Conservation (phyloP, 2,797 vertebrate species). For the Molossus alvarezi region DNA sequence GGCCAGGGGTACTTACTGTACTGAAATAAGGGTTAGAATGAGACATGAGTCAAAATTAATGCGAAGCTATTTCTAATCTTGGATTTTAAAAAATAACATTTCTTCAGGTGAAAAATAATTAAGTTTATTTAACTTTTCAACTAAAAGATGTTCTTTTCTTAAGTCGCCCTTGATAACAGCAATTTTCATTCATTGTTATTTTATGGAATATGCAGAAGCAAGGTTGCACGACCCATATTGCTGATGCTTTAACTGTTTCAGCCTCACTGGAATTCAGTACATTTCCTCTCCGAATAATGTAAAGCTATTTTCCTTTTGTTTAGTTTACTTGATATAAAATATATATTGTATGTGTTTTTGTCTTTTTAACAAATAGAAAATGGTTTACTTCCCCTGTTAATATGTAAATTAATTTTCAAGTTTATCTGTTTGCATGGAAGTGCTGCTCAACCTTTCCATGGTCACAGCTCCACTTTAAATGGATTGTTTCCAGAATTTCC, state of each 20-base stretch:
- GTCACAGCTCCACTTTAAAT: conserved; percentile 58
- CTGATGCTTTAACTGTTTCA: conserved; percentile 65
- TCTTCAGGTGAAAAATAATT: conserved; percentile 33
- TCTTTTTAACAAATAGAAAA: conserved; percentile 69
- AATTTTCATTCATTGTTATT: conserved; percentile 65
- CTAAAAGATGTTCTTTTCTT: conserved; percentile 15
- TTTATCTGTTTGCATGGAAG: conserved; percentile 26
- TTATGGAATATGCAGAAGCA: background rate
- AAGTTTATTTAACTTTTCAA: conserved; percentile 63
- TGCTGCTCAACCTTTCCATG: background rate
- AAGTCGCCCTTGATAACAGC: background rate
- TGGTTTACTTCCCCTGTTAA: conserved; percentile 16
- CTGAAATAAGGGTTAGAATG: conserved; percentile 32
- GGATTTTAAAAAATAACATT: background rate
- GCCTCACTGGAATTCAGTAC: conserved; percentile 37
- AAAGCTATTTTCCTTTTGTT: conserved; percentile 72
- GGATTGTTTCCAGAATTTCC: conserved; percentile 76
- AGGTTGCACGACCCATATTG: background rate
- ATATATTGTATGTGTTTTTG: conserved; percentile 71
- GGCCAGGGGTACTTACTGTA: conserved; percentile 41
- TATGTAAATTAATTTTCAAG: conserved; percentile 63
- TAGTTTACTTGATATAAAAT: conserved; percentile 70
- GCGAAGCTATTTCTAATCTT: conserved; percentile 58
- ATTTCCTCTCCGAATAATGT: conserved; percentile 70
- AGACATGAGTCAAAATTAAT: conserved; percentile 2